Conservation (phyloP, 2,113 vertebrate genomes). For the Ailurus styani region DNA sequence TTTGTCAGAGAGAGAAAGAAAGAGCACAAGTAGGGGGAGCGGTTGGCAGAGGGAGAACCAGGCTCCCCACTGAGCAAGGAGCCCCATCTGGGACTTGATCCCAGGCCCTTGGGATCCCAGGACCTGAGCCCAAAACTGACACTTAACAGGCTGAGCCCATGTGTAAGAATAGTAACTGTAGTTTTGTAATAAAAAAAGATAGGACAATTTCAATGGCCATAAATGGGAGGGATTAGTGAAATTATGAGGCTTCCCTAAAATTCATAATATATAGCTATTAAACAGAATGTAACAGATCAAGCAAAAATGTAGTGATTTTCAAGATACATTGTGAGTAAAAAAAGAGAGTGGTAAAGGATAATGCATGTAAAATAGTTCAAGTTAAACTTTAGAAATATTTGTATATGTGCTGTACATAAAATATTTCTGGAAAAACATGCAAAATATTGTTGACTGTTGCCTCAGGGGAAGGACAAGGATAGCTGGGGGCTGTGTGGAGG, state of each 20-base stretch:
- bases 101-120: background rate
- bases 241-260: background rate
- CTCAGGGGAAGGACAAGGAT: background rate
- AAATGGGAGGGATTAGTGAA: background rate
- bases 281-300: background rate
- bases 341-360: background rate
- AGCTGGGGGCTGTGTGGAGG: background rate
- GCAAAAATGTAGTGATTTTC: background rate
- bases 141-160: background rate
- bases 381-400: slow-evolving; percentile 21
- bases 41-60: no score
- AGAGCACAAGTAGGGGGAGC: background rate
- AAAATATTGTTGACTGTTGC: background rate
- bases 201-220: background rate
- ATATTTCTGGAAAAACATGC: background rate
- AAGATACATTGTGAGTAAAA: background rate
- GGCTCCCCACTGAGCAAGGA: no score
- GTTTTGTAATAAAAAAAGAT: background rate
- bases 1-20: background rate
- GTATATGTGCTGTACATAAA: background rate
- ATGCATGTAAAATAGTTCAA: background rate
- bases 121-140: background rate
- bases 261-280: background rate
- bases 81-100: background rate
- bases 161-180: background rate